Percentiles rank a stretch among this genome's conserved stretches.
These are phyloP conservation scores for Onychomys torridus DNA, from an alignment of 2,797 vertebrate species.

Conservation along the genomic window DNA sequence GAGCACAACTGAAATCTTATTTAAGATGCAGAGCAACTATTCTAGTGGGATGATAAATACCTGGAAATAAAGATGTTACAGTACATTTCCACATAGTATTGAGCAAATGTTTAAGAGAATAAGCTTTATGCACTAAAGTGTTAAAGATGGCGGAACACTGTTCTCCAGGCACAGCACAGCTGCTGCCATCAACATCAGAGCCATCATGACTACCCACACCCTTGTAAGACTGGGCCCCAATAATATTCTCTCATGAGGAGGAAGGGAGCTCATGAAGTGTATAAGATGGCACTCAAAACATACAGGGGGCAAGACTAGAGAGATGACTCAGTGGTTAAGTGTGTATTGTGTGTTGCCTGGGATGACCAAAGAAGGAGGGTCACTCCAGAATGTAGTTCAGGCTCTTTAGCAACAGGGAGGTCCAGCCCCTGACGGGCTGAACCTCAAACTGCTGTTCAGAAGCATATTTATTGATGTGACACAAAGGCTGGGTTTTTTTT, in stretches of 20 bases:
- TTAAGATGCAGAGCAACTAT: not conserved
- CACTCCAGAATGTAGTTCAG: not conserved
- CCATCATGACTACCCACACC: not conserved
- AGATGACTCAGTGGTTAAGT: not conserved
- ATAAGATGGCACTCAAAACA: not conserved
- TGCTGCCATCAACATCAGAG: not conserved
- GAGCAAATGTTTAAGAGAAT: not conserved
- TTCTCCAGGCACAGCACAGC: not conserved
- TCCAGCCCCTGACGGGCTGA: not conserved
- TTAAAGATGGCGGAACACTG: not conserved
- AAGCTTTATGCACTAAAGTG: not conserved
- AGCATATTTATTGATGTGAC: not conserved
- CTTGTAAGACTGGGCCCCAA: not conserved
- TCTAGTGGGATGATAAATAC: not conserved
- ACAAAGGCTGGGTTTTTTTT: not conserved
- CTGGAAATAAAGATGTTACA: not conserved
- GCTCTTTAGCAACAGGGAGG: not conserved
- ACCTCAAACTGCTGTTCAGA: not conserved
- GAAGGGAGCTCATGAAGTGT: not conserved
- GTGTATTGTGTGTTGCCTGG: not conserved
- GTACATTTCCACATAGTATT: not conserved
- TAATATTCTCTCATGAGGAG: not conserved
- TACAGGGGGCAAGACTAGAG: not conserved
- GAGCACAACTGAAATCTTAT: not conserved
- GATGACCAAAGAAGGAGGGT: not conserved